Conservation (phyloP, 1,140 invertebrate species). For the Drosophila mayri region DNA sequence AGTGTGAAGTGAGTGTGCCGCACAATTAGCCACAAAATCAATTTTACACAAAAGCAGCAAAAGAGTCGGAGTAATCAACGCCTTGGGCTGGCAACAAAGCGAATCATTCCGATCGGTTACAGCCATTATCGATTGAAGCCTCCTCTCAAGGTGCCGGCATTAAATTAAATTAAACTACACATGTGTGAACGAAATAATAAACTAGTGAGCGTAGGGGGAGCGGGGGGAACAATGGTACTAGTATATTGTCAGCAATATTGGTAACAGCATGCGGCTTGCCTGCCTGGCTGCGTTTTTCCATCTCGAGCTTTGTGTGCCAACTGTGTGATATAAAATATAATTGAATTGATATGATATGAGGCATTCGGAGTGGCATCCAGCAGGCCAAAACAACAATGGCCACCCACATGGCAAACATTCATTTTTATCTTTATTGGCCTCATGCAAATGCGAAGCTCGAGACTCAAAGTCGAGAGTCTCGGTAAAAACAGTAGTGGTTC, state of each 20-base stretch:
- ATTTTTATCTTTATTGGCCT: slow-evolving; percentile 57
- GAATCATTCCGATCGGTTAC: slow-evolving; percentile 20
- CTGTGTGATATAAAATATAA: slow-evolving; percentile 54
- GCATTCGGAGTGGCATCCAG: slow-evolving; percentile 22
- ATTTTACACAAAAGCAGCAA: slow-evolving; percentile 27
- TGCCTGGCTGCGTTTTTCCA: slow-evolving; percentile 2
- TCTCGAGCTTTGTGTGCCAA: slow-evolving; percentile 33
- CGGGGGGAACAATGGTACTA: neutral
- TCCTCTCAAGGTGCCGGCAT: slow-evolving; percentile 20
- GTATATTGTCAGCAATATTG: slow-evolving; percentile 30
- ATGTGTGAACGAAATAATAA: slow-evolving; percentile 33
- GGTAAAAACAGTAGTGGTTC: neutral
- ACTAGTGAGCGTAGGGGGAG: neutral
- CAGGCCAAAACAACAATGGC: slow-evolving; percentile 33
- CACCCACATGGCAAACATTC: slow-evolving; percentile 46
- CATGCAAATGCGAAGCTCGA: slow-evolving; percentile 44
- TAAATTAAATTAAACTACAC: slow-evolving; percentile 20
- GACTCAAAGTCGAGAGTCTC: slow-evolving; percentile 1
- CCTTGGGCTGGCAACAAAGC: slow-evolving; percentile 22
- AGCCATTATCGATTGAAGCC: slow-evolving; percentile 25
- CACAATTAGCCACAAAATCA: slow-evolving; percentile 56
- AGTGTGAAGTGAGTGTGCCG: slow-evolving; percentile 13
- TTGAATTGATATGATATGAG: slow-evolving; percentile 50
- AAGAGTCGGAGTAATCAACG: slow-evolving; percentile 29
- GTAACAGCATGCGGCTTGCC: slow-evolving; percentile 18